Evolutionary conservation across 1,140 invertebrate species (phyloP).

Genomic region (Drosophila bifasciata): DNA sequence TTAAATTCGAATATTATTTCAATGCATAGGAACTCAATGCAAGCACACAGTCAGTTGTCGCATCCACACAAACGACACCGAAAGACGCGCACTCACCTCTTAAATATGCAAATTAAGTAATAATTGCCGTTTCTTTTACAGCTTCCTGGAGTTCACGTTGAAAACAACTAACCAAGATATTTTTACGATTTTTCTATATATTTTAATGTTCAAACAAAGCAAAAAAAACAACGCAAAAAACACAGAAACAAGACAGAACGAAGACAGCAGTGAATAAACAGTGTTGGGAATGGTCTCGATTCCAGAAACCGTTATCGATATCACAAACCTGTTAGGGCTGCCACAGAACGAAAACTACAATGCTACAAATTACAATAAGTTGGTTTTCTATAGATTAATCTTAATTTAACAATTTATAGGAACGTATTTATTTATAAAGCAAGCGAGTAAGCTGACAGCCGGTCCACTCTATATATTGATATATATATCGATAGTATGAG

Average conservation of each 20-base stretch:
- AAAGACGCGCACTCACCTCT: slow-evolving; percentile 56
- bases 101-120: slow-evolving; percentile 12
- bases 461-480: too few species aligned
- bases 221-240: slow-evolving; percentile 48
- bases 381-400: too few species aligned
- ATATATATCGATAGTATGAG: too few species aligned
- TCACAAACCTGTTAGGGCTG: too few species aligned
- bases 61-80: slow-evolving; percentile 3
- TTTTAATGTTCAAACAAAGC: slow-evolving; percentile 37
- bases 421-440: too few species aligned
- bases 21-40: slow-evolving; percentile 29
- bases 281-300: too few species aligned
- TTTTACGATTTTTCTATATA: slow-evolving; percentile 13
- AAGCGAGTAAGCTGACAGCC: too few species aligned
- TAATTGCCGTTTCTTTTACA: not conserved
- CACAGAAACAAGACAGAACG: slow-evolving; percentile 2
- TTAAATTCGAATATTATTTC: slow-evolving; percentile 8
- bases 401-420: too few species aligned
- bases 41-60: slow-evolving; percentile 12
- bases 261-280: too few species aligned
- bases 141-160: slow-evolving; percentile 4
- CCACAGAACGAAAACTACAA: too few species aligned
- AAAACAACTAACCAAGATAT: not conserved
- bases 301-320: too few species aligned
- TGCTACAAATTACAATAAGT: too few species aligned